Evolutionary conservation across 1,140 invertebrate species (phyloP).

Genomic region (Delia radicum): DNA sequence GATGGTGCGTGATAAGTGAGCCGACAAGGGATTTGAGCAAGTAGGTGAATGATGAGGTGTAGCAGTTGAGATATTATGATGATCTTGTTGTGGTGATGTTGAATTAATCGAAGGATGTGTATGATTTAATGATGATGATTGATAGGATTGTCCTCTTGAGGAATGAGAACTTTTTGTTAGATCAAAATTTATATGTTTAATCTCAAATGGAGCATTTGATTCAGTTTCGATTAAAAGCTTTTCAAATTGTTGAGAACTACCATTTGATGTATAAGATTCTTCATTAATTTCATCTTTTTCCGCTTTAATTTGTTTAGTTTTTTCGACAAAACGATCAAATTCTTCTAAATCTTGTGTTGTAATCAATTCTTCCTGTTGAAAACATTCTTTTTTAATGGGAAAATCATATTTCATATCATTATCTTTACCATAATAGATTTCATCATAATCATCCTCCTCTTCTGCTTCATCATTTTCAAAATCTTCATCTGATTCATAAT

Average conservation of each 20-base stretch:
- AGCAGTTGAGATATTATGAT: not conserved
- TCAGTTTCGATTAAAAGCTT: conserved; percentile 33
- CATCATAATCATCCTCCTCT: not conserved
- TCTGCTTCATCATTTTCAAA: not conserved
- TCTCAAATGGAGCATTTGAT: conserved; percentile 40
- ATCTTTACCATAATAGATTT: not conserved
- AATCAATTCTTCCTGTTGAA: conserved; percentile 6
- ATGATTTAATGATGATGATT: not conserved
- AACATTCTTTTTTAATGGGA: not conserved
- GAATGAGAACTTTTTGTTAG: not conserved
- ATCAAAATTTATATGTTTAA: conserved; percentile 17
- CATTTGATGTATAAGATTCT: not conserved
- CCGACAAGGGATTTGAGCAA: not conserved
- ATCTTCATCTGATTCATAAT: not conserved
- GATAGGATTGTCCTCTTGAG: not conserved
- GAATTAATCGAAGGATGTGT: not conserved
- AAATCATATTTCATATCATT: not conserved
- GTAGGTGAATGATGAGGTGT: conserved; percentile 1
- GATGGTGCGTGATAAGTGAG: conserved; percentile 24
- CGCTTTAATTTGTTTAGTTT: not conserved
- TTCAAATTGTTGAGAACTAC: conserved; percentile 31
- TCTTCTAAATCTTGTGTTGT: conserved; percentile 6
- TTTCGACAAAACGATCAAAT: conserved; percentile 7
- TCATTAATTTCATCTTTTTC: not conserved
- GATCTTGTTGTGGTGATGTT: not conserved